A percentile compares a stretch with the other conserved stretches of the same genome.
These are phyloP conservation scores for Chascanopsetta lugubris DNA, from an alignment of 2,113 vertebrate species.

Conservation along the genomic window DNA sequence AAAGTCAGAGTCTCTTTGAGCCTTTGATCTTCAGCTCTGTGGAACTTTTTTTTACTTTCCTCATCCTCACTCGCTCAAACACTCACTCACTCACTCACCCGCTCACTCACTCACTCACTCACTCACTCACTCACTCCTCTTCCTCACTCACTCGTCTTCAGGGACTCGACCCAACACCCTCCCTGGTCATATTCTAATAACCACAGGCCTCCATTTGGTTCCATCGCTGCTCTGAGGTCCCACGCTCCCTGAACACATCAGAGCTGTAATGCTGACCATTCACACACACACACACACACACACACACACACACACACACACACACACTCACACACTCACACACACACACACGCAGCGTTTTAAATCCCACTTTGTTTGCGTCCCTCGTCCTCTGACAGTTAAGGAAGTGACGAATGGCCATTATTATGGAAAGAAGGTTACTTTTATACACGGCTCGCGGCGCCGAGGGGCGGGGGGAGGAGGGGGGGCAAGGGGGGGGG, in stretches of 20 bases:
- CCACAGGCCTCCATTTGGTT: conserved; percentile 28
- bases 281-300: background rate
- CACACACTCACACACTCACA: background rate
- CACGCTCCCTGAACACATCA: conserved; percentile 73
- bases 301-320: conserved; percentile 5
- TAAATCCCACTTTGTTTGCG: conserved; percentile 64
- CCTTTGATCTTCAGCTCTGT: too few species aligned
- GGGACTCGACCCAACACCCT: conserved; percentile 17
- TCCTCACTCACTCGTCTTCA: background rate
- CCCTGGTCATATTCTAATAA: conserved; percentile 51
- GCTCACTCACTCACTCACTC: too few species aligned
- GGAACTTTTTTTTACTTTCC: too few species aligned
- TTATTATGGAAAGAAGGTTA: conserved; percentile 85
- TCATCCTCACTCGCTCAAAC: too few species aligned
- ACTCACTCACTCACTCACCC: too few species aligned
- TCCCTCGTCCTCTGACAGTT: conserved; percentile 68
- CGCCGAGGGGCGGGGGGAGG: conserved; percentile 43
- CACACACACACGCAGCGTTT: conserved; percentile 30
- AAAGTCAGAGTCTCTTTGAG: too few species aligned
- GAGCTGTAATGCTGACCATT: conserved; percentile 52
- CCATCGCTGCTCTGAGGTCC: conserved; percentile 33
- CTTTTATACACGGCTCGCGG: conserved; percentile 75
- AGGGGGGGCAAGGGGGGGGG: too few species aligned
- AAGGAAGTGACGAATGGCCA: conserved; percentile 79
- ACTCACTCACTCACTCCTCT: too few species aligned